A percentile compares a stretch with the other conserved stretches of the same genome.
These are phyloP conservation scores for Coelopa pilipes DNA, from an alignment of 2,888 invertebrate species.

Conservation along the genomic window DNA sequence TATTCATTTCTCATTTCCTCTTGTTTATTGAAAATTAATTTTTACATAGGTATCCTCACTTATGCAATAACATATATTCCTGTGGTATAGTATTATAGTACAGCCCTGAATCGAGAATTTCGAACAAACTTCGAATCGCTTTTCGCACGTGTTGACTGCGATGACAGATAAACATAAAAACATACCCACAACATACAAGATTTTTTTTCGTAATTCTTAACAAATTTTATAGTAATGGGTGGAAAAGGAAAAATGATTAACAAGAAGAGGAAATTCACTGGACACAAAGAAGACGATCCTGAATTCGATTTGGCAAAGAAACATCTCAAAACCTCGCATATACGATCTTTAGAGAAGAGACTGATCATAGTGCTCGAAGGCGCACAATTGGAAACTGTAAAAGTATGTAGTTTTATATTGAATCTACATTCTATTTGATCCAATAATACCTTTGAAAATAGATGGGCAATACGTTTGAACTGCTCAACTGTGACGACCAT, in stretches of 20 bases:
- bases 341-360: conserved; percentile 87
- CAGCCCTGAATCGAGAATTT: too few relatives aligned
- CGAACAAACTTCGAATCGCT: too few relatives aligned
- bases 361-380: conserved; percentile 92
- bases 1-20: too few relatives aligned
- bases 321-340: conserved; percentile 81
- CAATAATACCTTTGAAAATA: conserved; percentile 59
- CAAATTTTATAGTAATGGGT: conserved; percentile 51
- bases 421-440: background rate
- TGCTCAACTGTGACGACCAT: conserved; percentile 96
- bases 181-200: background rate
- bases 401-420: conserved; percentile 80
- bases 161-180: background rate
- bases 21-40: too few relatives aligned
- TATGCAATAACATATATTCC: too few relatives aligned
- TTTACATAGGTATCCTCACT: too few relatives aligned
- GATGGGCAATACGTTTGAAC: conserved; percentile 88
- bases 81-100: too few relatives aligned
- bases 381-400: conserved; percentile 95
- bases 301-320: conserved; percentile 83
- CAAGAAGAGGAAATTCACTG: conserved; percentile 60
- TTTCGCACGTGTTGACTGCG: background rate
- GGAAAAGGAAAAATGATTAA: conserved; percentile 61
- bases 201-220: background rate
- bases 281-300: conserved; percentile 71